Conservation (phyloP, 2,113 vertebrate species). For the Crotalus horridus region DNA sequence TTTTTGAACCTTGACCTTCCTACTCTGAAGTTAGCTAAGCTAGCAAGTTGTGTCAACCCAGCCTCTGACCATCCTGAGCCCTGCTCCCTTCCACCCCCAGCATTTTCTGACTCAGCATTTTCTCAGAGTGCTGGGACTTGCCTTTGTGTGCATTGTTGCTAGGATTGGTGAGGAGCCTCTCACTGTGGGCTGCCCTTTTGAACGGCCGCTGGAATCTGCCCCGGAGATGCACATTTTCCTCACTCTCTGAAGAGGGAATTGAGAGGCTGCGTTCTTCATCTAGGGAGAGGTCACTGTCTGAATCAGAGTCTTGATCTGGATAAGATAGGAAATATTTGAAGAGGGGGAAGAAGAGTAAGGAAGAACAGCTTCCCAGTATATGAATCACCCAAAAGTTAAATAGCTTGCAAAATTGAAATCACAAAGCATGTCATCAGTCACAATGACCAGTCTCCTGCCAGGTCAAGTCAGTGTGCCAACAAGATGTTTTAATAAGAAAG, state of each 20-base stretch:
- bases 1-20: not conserved
- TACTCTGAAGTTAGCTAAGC: not conserved
- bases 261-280: conserved; percentile 95
- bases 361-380: not conserved
- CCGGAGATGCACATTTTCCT: conserved; percentile 89
- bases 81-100: not conserved
- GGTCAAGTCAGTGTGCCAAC: not conserved
- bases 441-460: not conserved
- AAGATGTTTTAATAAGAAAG: not conserved
- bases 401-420: not conserved
- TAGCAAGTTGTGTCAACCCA: not conserved
- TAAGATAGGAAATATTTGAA: not conserved
- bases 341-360: not conserved
- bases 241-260: conserved; percentile 94
- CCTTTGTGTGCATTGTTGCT: conserved; percentile 86
- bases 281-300: conserved; percentile 92
- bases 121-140: conserved; percentile 30
- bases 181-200: conserved; percentile 86
- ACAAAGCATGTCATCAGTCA: not conserved
- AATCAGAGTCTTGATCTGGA: conserved; percentile 90
- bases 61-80: not conserved
- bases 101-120: not conserved
- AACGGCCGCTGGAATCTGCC: conserved; percentile 90
- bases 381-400: not conserved
- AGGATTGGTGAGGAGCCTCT: conserved; percentile 89